Evolutionary conservation across 2,888 invertebrate genomes (phyloP), one percentile per base, ranked within the genome.

Genomic region (Patella pellucida): DNA sequence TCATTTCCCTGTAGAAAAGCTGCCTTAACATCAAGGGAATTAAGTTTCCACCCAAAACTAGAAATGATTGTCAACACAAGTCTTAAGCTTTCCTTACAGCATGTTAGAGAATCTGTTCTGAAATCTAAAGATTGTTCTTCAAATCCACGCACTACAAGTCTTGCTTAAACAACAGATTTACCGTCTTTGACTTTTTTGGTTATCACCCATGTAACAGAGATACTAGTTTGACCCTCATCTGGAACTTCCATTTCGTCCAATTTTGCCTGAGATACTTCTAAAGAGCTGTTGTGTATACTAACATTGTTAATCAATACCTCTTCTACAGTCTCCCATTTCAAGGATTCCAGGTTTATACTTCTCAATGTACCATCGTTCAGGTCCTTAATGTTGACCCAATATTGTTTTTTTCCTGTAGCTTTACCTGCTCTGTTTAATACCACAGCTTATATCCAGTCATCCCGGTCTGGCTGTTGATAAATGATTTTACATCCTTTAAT

Each of bases 351-450:
- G 14, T 69, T 51, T 11, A 62, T 23, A 62, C 62, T 62, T 12
- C 23, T 54, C 14, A 52, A 52, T 23, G 50, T 4, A 52, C 68
- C 41, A 23, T 67, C 52, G 19, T 31, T 51, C 5, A 23, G 19
- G 67, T 23, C 50, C 23, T 77, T 56, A 11, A 77, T 54, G 51
- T 80, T 80, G 2, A 75, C 71, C 74, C 76, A 79, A 9, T 74
- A 68, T 67, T 70, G 69, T 50, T 80, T 79, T 68, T 78, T 79
- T 67, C 77, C 74, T 19, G 62, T 77, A 52, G 75, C 54, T 54
- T 80, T 80, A 68, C 78, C 76, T 41, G 78, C 70, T 74, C 69
- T 62, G 50, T 75, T 69, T 52, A 75, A 16, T 27, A 74, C 68
- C 69, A 52, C 74, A 12, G 76, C 78, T 69, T 72, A 1, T 51